Base-by-base conservation (phyloP, 2,797 vertebrate genomes). In the Lates japonicus region DNA sequence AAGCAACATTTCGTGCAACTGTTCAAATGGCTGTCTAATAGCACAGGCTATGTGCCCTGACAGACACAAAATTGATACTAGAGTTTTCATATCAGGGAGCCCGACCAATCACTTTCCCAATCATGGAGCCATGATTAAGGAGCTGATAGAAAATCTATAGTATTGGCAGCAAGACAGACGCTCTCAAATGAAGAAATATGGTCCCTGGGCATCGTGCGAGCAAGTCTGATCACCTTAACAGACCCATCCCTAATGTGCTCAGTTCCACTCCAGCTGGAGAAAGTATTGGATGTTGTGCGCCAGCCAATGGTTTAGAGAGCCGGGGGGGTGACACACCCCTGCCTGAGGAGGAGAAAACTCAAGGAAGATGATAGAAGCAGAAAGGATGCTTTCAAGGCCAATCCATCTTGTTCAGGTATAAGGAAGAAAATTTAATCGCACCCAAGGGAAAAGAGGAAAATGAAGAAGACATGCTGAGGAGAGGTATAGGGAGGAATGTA, bases 131-230 rank as follows among this genome's bases (percentile, higher is more conserved):
- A 86, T 92, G 84, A 93, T 93, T 88, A 90, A 85, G 84, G 80
- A 85, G 83, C 86, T 92, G 90, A 95, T 93, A 90, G 90, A 90
- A 93, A 93, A 94, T 94, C 93, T 68, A 93, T 93, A 89, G 68
- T 89, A 93, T 94, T 91, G 90, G 82, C 89, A 91, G 80, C 48
- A 70, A 86, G 82, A 91, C 88, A 90, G 86, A 83, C 13, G 44
- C 81, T 73, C 66, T 87, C 72, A 93, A 93, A 95, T 93, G 86
- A 94, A 93, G 93, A 95, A 90, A 93, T 92, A 95, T 93, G 84
- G 81, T 87, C 83, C 81, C 90, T 65, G 76, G 81, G 80, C 78
- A 77, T 84, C 61, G 51, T 35, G 14, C 41, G 58, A 90, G 88
- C 86, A 82, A 87, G 81, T 90, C 88, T 89, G 92, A 94, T 94